A percentile compares a stretch with the other conserved stretches of the same genome.
Evolutionary conservation across 2,888 invertebrate genomes (phyloP).

Genomic region (Hemaris fuciformis): DNA sequence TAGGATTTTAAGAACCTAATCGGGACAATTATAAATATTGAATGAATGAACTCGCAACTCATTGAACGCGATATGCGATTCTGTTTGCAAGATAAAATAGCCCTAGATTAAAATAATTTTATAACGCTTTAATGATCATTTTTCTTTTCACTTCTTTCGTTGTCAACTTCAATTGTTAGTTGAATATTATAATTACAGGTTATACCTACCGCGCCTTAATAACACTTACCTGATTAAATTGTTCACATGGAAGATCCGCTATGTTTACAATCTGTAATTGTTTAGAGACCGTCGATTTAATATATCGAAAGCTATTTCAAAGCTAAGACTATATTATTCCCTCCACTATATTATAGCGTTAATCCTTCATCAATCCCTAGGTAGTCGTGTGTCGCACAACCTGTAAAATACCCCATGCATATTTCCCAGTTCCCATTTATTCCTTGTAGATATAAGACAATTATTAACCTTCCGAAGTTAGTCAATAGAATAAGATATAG

Average conservation of each 20-base stretch:
- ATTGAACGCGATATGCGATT: too few species aligned
- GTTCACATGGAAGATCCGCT: not conserved
- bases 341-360: conserved; percentile 67
- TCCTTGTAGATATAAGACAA: not conserved
- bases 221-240: not conserved
- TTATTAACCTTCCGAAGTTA: conserved; percentile 3
- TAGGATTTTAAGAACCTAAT: too few species aligned
- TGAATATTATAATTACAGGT: too few species aligned
- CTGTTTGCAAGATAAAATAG: too few species aligned
- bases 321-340: conserved; percentile 70
- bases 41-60: too few species aligned
- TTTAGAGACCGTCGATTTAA: conserved; percentile 9
- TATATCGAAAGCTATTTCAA: conserved; percentile 33
- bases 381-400: not conserved
- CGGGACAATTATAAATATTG: too few species aligned
- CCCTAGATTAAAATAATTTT: too few species aligned
- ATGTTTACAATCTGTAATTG: not conserved
- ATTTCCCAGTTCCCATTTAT: not conserved
- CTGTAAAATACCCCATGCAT: not conserved
- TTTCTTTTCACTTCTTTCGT: too few species aligned
- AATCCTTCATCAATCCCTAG: conserved; percentile 30
- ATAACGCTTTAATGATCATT: too few species aligned
- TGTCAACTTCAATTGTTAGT: too few species aligned
- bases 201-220: too few species aligned
- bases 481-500: not conserved